Percentiles rank a stretch among this genome's conserved stretches.
phyloP scores from a whole-genome alignment of 2,888 invertebrate genomes.

The Melieria crassipennis region DNA sequence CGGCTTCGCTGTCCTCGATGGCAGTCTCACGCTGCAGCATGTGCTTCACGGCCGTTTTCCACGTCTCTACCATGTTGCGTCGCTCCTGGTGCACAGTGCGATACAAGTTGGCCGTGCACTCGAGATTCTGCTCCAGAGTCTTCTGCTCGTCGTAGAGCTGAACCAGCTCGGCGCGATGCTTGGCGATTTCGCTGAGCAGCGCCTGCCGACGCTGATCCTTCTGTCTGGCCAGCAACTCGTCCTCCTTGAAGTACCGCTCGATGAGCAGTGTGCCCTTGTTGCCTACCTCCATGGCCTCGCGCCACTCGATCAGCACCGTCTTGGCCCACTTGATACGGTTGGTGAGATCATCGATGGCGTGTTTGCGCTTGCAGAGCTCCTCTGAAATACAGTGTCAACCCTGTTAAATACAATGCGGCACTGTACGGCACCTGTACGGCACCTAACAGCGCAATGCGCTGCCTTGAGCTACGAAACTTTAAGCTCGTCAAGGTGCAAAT shows the following conservation, averaged over 20 bases:
- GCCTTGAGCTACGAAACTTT: no score
- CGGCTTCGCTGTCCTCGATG: constrained; percentile 69
- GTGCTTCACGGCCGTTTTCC: constrained; percentile 77
- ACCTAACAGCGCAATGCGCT: no score
- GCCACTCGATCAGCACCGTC: constrained; percentile 74
- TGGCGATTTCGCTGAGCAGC: constrained; percentile 67
- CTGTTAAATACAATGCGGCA: not conserved
- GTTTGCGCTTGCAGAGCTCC: constrained; percentile 69
- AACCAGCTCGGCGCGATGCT: constrained; percentile 65
- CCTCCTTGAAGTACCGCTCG: constrained; percentile 77
- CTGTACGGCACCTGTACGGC: no score
- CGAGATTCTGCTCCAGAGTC: constrained; percentile 69
- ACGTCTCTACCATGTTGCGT: constrained; percentile 75
- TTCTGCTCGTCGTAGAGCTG: constrained; percentile 67
- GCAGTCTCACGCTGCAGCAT: constrained; percentile 76
- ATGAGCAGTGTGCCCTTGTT: constrained; percentile 78
- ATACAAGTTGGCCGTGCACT: constrained; percentile 68
- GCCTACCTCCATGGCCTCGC: constrained; percentile 74
- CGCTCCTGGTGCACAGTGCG: constrained; percentile 73
- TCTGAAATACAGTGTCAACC: constrained; percentile 50
- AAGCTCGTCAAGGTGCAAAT: no score
- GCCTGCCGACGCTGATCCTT: constrained; percentile 69
- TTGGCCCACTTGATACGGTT: constrained; percentile 74
- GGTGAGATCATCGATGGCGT: constrained; percentile 74
- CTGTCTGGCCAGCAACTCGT: constrained; percentile 74